Evolutionary conservation across 2,113 vertebrate genomes (phyloP).

Genomic region (Stegastes partitus): DNA sequence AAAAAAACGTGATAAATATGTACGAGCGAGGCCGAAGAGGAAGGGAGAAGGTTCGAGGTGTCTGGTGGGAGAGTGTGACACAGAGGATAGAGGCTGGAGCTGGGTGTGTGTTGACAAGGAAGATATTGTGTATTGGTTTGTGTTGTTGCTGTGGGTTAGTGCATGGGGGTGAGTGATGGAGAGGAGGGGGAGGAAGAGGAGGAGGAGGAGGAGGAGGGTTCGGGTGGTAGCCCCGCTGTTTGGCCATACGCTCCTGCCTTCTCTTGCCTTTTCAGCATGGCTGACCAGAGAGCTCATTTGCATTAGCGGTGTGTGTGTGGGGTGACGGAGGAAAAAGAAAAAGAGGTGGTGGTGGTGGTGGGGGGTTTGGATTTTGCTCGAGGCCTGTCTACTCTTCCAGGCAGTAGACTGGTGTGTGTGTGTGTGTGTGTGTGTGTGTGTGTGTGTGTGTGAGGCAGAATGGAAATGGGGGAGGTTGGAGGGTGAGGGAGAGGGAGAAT

Average conservation of each 20-base stretch:
- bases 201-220: conserved; percentile 2
- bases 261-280: conserved; percentile 87
- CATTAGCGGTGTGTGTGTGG: conserved; percentile 77
- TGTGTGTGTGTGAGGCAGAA: conserved; percentile 63
- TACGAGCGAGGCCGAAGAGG: conserved; percentile 30
- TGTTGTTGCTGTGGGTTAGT: conserved; percentile 30
- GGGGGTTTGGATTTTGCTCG: conserved; percentile 83
- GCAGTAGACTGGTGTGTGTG: conserved; percentile 81
- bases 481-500: conserved; percentile 45
- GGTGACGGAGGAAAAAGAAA: neutral
- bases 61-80: neutral
- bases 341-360: too few relatives aligned
- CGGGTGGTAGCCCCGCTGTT: conserved; percentile 82
- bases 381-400: conserved; percentile 88
- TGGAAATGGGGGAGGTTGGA: conserved; percentile 47
- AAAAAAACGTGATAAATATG: conserved; percentile 38
- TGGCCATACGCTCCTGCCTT: conserved; percentile 86
- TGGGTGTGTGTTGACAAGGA: conserved; percentile 2
- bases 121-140: conserved; percentile 28
- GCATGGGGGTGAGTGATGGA: conserved; percentile 63
- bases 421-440: conserved; percentile 47
- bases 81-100: too few relatives aligned
- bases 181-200: conserved; percentile 30
- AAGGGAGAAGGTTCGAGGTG: conserved; percentile 7
- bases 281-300: conserved; percentile 88